Percentiles rank a stretch among this genome's conserved stretches.
Evolutionary conservation across 2,888 invertebrate species (phyloP).

Genomic region (Calephelis perditalis): DNA sequence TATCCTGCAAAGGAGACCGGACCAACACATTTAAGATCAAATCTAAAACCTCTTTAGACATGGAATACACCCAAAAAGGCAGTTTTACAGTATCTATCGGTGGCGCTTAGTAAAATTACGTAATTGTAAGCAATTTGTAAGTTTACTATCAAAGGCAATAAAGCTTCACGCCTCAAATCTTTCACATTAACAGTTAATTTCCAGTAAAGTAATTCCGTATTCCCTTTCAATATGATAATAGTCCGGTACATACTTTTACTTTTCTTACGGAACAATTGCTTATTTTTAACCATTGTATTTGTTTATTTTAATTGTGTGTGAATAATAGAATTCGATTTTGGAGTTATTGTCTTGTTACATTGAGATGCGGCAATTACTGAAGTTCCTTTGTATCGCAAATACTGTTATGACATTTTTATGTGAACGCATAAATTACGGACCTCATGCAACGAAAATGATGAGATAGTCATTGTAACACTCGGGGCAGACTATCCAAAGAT

Average conservation of each 20-base stretch:
- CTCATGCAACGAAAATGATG: constrained; percentile 2
- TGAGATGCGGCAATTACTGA: neutral
- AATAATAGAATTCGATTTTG: neutral
- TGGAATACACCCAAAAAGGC: too few species aligned
- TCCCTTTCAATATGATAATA: constrained; percentile 1
- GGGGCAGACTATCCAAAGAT: neutral
- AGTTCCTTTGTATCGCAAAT: neutral
- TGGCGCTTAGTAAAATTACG: too few species aligned
- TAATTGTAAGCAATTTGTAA: too few species aligned
- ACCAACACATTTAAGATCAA: too few species aligned
- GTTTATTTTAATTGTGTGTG: constrained; percentile 5
- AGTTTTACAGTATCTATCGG: too few species aligned
- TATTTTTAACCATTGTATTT: constrained; percentile 16
- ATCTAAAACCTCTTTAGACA: too few species aligned
- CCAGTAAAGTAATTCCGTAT: neutral
- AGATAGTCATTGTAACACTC: neutral
- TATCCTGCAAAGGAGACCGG: too few species aligned
- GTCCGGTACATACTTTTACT: constrained; percentile 48
- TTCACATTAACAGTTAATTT: too few species aligned
- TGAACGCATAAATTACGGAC: neutral
- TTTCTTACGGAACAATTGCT: constrained; percentile 42
- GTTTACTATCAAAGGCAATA: too few species aligned
- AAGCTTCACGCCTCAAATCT: too few species aligned
- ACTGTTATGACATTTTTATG: constrained; percentile 6
- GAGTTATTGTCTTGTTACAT: neutral